Evolutionary conservation across 2,797 vertebrate species (phyloP), one percentile per base, ranked within the genome.

Genomic region (Craterocephalus amniculus): DNA sequence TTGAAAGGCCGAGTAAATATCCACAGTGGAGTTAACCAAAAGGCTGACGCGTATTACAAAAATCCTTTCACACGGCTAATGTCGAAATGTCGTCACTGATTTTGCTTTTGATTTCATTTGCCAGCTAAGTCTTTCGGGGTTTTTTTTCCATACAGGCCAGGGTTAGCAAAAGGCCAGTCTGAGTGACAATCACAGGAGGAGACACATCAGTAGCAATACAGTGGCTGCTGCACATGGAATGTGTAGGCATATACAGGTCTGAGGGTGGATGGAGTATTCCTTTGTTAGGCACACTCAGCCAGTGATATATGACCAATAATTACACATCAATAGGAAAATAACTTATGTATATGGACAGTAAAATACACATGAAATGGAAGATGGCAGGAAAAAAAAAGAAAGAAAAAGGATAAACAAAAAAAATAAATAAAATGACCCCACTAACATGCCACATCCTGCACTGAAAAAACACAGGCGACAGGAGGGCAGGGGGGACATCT

Each of bases 161-260:
- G 60, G 35, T 43, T 66, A 70, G 73, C 81, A 40, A 67, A 76
- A 72, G 81, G 83, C 84, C 85, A 64, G 84, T 81, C 81, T 87
- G 74, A 69, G 85, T 81, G 79, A 88, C 83, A 80, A 82, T 91
- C 83, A 88, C 81, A 84, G 90, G 86, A 91, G 88, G 83, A 87
- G 87, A 90, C 70, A 92, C 88, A 91, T 93, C 87, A 80, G 92
- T 92, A 93, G 87, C 91, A 89, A 83, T 87, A 91, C 88, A 87
- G 87, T 91, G 90, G 87, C 86, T 87, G 85, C 89, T 83, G 87
- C 89, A 93, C 87, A 88, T 92, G 89, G 81, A 84, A 88, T 91
- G 91, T 90, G 89, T 87, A 86, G 89, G 89, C 86, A 89, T 80
- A 84, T 84, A 87, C 72, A 85, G 76, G 85, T 87, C 87, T 88